Base-by-base conservation (phyloP, 2,113 vertebrate species). In the Sinocyclocheilus grahami region DNA sequence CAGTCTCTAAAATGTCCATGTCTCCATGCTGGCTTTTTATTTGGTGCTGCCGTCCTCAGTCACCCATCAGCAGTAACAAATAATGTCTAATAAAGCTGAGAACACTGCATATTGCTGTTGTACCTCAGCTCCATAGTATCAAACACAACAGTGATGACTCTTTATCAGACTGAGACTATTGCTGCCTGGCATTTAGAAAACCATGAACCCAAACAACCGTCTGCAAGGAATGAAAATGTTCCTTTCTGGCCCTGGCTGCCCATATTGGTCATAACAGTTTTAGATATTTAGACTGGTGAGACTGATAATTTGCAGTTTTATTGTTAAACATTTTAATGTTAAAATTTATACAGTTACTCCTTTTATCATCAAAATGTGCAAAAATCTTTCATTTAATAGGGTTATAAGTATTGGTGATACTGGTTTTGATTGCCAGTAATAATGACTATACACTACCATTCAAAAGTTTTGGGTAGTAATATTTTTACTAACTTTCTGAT, bases 81-180 rank as follows among this genome's bases (percentile, higher is more conserved):
- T 7, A 39, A 6, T 39, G 39, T 39, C 39, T 39, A 7, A 39
- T 39, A 42, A 42, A 86, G 63, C 77, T 86, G 77, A 76, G 53
- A 89, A 89, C 42, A 83, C 75, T 42, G 16, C 7, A 22, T 3
- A 67, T 82, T 85, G 27, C 78, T 5, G 18, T 84, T 63, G 84
- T 60, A 82, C 72, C 42, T 85, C 82, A 79, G 69, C 12, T 30
- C 78, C 33, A 72, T 85, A 82, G 20, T 46, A 67, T 77, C 67
- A 37, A 58, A 22, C 71, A 77, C 37, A 89, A 84, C 88, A 89
- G 79, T 86, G 27, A 67, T 76, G 67, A 37, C 46, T 86, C 60
- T 88, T 88, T 79, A 82, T 83, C 74, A 74, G 65, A 87, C 22
- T 72, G 62, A 46, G 62, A 51, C 67, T 51, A 33, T n/a, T 69